A percentile compares a stretch with the other conserved stretches of the same genome.
Evolutionary conservation across 2,113 vertebrate genomes (phyloP).

Genomic region (Tylochromis polylepis): DNA sequence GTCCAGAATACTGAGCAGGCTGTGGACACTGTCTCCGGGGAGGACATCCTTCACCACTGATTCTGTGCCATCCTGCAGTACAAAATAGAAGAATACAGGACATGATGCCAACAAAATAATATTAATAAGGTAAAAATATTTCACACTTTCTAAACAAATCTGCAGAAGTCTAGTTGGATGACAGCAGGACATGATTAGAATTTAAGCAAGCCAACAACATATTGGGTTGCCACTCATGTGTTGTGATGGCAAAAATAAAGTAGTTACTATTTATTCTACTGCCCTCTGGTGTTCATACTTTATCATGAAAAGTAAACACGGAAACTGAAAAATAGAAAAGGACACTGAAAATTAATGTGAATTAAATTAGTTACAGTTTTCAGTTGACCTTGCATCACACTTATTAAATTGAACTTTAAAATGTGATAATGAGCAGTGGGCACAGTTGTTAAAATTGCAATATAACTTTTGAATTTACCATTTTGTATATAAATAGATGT

Average conservation of each 20-base stretch:
- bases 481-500: background rate
- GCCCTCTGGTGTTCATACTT: background rate
- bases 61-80: slow-evolving; percentile 84
- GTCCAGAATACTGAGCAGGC: slow-evolving; percentile 93
- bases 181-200: background rate
- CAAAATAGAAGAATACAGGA: background rate
- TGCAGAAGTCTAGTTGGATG: background rate
- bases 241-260: background rate
- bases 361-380: background rate
- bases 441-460: background rate
- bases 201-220: background rate
- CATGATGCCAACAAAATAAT: background rate
- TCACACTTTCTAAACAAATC: background rate
- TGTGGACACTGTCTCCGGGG: slow-evolving; percentile 92
- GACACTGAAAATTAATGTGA: background rate
- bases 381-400: background rate
- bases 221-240: too few species aligned
- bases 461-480: background rate
- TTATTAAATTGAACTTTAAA: background rate
- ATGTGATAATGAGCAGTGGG: background rate
- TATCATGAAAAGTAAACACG: background rate
- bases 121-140: background rate
- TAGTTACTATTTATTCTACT: background rate
- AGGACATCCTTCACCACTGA: slow-evolving; percentile 90
- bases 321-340: background rate